phyloP scores from a whole-genome alignment of 2,113 vertebrate genomes.

The Orthonyx spaldingii region DNA sequence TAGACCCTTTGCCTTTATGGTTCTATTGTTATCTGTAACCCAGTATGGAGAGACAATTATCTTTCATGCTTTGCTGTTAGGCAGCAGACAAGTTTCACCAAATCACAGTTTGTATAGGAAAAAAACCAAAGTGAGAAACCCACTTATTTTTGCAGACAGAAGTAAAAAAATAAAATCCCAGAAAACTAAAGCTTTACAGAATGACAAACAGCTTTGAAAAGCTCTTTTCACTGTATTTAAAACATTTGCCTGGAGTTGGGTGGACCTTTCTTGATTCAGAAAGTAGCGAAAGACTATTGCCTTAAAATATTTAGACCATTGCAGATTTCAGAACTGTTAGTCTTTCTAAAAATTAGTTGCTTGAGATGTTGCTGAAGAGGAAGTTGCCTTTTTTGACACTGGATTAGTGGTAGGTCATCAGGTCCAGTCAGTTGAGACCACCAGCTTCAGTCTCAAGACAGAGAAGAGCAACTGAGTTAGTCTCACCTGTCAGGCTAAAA shows the following conservation, averaged over 20 bases:
- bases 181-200: constrained; percentile 5
- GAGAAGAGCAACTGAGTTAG: neutral
- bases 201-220: constrained; percentile 20
- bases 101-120: constrained; percentile 1
- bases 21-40: neutral
- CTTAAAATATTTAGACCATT: constrained; percentile 34
- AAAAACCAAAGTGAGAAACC: neutral
- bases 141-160: neutral
- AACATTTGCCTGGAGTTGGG: neutral
- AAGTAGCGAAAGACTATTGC: constrained; percentile 48
- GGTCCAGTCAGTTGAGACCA: neutral
- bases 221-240: constrained; percentile 7
- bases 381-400: neutral
- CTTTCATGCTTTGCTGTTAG: neutral
- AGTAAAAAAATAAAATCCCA: neutral
- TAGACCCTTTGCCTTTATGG: neutral
- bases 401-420: neutral
- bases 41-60: neutral
- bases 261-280: constrained; percentile 50
- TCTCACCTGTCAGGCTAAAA: neutral
- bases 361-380: neutral
- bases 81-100: neutral
- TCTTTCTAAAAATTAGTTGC: neutral
- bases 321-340: constrained; percentile 23
- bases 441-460: neutral